These are phyloP conservation scores for Cantharis flavilabris DNA, from an alignment of 2,888 invertebrate genomes.

Conservation along the genomic window DNA sequence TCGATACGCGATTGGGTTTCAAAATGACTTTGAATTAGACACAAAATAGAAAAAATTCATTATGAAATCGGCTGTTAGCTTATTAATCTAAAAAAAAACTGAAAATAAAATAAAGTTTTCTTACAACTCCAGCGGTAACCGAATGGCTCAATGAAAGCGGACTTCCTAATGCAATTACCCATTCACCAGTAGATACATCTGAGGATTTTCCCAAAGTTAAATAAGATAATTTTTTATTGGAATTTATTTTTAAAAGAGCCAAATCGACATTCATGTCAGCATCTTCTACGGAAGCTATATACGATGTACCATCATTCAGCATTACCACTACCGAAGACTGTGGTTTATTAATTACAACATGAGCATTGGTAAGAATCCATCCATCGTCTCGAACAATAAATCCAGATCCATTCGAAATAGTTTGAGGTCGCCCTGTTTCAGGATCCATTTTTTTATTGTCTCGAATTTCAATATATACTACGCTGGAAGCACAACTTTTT, in stretches of 20 bases:
- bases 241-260: conserved; percentile 78
- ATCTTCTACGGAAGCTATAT: conserved; percentile 74
- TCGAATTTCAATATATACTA: conserved; percentile 88
- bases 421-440: conserved; percentile 67
- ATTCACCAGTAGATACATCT: conserved; percentile 84
- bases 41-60: too few relatives aligned
- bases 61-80: too few relatives aligned
- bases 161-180: conserved; percentile 94
- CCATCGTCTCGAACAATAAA: conserved; percentile 88
- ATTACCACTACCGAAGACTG: conserved; percentile 71
- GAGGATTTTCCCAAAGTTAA: conserved; percentile 79
- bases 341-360: conserved; percentile 84
- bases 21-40: too few relatives aligned
- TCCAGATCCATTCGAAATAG: conserved; percentile 87
- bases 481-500: conserved; percentile 78
- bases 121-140: conserved; percentile 90
- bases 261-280: conserved; percentile 85
- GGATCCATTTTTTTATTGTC: conserved; percentile 71
- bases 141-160: conserved; percentile 88
- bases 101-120: conserved; percentile 49
- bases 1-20: too few relatives aligned
- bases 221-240: conserved; percentile 69
- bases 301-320: conserved; percentile 58
- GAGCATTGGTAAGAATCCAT: conserved; percentile 91
- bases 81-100: too few relatives aligned